phyloP scores from a whole-genome alignment of 2,888 invertebrate species.

The Boloria euphrosyne region DNA sequence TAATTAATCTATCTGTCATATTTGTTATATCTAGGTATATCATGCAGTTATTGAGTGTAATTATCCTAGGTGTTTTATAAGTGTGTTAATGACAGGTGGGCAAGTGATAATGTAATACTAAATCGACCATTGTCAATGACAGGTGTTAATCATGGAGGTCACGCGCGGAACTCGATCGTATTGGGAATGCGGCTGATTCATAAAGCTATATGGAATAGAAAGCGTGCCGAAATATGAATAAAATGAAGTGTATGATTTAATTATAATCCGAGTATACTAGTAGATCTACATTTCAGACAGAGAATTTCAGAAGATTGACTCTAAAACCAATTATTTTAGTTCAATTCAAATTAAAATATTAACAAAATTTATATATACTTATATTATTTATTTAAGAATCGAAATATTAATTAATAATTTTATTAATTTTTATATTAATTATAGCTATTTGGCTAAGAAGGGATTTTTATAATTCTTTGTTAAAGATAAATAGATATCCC shows the following conservation, averaged over 20 bases:
- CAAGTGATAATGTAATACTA: slow-evolving; percentile 30
- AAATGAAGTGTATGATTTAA: neutral
- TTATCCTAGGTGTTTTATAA: slow-evolving; percentile 19
- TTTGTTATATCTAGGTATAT: neutral
- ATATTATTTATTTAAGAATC: too few species aligned
- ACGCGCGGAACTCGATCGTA: slow-evolving; percentile 66
- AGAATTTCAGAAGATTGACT: too few species aligned
- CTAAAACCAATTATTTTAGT: too few species aligned
- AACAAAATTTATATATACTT: too few species aligned
- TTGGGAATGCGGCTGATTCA: slow-evolving; percentile 77
- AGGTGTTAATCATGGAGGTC: slow-evolving; percentile 58
- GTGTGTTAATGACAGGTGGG: slow-evolving; percentile 27
- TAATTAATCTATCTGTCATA: too few species aligned
- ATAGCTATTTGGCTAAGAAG: too few species aligned
- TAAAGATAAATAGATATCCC: neutral
- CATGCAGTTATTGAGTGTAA: neutral
- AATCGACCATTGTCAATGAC: slow-evolving; percentile 46
- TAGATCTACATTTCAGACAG: too few species aligned
- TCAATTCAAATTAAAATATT: too few species aligned
- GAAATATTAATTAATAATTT: too few species aligned
- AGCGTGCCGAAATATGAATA: slow-evolving; percentile 41
- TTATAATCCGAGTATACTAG: too few species aligned
- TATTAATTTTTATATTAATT: too few species aligned
- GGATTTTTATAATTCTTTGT: too few species aligned
- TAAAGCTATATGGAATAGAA: slow-evolving; percentile 53